These are phyloP conservation scores for Dryocosmus kuriphilus DNA, from an alignment of 2,888 invertebrate species.

Conservation along the genomic window DNA sequence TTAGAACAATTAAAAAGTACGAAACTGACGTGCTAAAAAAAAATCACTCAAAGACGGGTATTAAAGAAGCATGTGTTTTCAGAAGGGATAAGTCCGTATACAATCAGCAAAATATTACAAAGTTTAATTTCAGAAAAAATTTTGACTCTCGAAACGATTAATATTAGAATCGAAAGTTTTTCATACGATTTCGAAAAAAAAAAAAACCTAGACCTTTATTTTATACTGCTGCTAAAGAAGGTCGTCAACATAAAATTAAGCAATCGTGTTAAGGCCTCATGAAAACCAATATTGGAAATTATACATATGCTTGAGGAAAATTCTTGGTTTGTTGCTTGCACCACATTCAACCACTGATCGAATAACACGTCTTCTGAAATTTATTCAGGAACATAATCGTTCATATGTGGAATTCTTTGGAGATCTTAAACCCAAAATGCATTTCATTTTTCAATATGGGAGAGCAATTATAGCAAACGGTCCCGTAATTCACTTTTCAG, in stretches of 20 bases:
- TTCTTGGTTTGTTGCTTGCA: constrained; percentile 30
- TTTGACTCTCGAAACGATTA: constrained; percentile 46
- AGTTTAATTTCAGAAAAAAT: constrained; percentile 44
- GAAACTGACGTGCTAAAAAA: too few species aligned
- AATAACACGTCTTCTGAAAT: constrained; percentile 36
- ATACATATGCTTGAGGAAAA: constrained; percentile 40
- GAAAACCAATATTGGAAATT: constrained; percentile 47
- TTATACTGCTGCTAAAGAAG: constrained; percentile 46
- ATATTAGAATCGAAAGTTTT: constrained; percentile 48
- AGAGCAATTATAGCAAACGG: constrained; percentile 41
- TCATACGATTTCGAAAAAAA: constrained; percentile 44
- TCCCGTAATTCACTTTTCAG: constrained; percentile 47
- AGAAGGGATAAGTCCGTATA: constrained; percentile 51
- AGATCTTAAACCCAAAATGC: constrained; percentile 46
- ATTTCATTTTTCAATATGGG: constrained; percentile 46
- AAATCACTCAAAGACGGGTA: too few species aligned
- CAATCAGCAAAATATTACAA: constrained; percentile 46
- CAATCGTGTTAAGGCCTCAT: constrained; percentile 43
- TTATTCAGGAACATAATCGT: constrained; percentile 26
- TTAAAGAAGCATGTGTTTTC: not conserved
- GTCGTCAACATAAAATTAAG: constrained; percentile 43
- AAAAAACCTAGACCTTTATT: constrained; percentile 50
- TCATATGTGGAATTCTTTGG: constrained; percentile 43
- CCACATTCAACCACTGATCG: constrained; percentile 25
- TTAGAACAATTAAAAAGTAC: too few species aligned